Percentiles rank a stretch among this genome's conserved stretches.
Conservation (phyloP, 2,888 invertebrate genomes). For the Caenorhabditis plicata region DNA sequence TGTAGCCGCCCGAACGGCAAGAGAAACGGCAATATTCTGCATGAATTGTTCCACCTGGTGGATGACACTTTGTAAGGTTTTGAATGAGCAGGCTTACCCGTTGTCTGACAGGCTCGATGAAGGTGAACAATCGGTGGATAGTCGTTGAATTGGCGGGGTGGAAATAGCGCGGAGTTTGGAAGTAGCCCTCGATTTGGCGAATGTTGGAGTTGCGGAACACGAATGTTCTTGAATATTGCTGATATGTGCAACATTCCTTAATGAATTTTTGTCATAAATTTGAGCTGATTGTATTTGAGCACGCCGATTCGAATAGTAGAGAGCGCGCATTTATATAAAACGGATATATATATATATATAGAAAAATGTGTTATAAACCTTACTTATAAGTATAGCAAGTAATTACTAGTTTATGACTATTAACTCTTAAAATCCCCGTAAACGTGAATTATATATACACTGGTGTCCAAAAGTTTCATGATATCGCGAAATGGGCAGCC, state of each 20-base stretch:
- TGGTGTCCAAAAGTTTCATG: no score
- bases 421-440: no score
- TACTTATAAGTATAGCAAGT: no score
- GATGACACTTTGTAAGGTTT: not conserved
- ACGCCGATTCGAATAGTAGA: no score
- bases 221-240: constrained; percentile 13
- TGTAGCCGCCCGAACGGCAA: constrained; percentile 14
- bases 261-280: not conserved
- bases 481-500: no score
- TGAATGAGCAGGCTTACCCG: not conserved
- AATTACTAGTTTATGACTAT: no score
- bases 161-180: constrained; percentile 55
- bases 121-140: constrained; percentile 2
- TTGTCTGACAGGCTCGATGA: constrained; percentile 5
- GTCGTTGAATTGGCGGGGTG: constrained; percentile 23
- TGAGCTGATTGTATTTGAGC: no score
- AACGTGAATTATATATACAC: no score
- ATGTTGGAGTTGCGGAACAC: constrained; percentile 7
- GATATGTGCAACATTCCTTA: constrained; percentile 48
- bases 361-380: no score
- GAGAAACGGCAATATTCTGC: constrained; percentile 13
- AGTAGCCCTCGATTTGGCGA: constrained; percentile 50
- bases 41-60: constrained; percentile 18
- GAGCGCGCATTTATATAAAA: no score
- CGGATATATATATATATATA: no score